Conservation (phyloP, 2,797 vertebrate genomes). For the Acanthiza pusilla region DNA sequence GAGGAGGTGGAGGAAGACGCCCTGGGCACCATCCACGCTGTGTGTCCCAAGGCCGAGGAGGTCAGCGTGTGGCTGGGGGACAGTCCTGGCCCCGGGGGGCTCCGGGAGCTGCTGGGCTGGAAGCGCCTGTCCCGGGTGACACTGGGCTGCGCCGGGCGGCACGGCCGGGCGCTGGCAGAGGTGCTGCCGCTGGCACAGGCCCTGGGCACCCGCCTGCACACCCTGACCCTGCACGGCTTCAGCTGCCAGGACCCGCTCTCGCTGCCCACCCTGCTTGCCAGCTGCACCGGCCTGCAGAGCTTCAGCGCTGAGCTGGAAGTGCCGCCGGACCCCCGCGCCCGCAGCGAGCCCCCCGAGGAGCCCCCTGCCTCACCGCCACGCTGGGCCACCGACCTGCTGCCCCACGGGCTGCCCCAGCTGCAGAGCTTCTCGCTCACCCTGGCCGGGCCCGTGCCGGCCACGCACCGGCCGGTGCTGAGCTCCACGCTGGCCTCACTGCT, state of each 20-base stretch:
- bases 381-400: background rate
- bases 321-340: fast-evolving
- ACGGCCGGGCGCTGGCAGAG: constrained; percentile 50
- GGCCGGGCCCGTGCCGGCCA: background rate
- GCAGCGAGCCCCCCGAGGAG: background rate
- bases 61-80: constrained; percentile 54
- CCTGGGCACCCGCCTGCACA: constrained; percentile 65
- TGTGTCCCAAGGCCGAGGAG: constrained; percentile 72
- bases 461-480: constrained; percentile 57
- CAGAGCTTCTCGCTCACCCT: constrained; percentile 24
- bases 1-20: constrained; percentile 66
- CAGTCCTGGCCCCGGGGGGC: background rate
- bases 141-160: constrained; percentile 51
- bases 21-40: constrained; percentile 38
- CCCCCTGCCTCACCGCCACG: fast-evolving
- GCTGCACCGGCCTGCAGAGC: constrained; percentile 73
- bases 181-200: constrained; percentile 55
- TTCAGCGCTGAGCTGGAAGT: constrained; percentile 70
- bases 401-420: background rate
- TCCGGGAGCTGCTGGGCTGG: constrained; percentile 65
- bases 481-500: constrained; percentile 71
- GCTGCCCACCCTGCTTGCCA: constrained; percentile 67
- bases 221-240: constrained; percentile 79
- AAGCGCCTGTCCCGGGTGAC: constrained; percentile 66
- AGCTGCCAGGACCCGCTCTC: constrained; percentile 47